Conservation (phyloP, 2,797 vertebrate genomes). For the Propithecus perrieri region DNA sequence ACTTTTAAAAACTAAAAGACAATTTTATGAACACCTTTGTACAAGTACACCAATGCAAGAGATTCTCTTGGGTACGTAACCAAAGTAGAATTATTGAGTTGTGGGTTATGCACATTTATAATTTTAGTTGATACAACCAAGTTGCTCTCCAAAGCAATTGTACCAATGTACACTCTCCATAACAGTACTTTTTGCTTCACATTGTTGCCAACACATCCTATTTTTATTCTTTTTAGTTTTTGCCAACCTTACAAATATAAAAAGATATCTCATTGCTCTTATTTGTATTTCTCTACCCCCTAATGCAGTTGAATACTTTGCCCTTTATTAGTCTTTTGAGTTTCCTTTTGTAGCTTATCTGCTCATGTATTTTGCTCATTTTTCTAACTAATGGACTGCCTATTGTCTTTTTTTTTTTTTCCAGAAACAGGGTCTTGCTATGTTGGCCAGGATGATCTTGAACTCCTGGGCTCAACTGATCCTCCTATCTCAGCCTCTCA, state of each 20-base stretch:
- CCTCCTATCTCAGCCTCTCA: too few relatives aligned
- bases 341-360: background rate
- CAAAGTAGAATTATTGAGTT: background rate
- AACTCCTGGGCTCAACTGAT: too few relatives aligned
- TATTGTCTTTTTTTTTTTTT: too few relatives aligned
- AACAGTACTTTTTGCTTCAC: background rate
- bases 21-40: too few relatives aligned
- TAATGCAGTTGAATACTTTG: background rate
- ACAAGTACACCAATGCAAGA: background rate
- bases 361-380: background rate
- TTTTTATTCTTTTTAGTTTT: background rate
- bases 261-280: background rate
- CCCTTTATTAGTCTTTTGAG: background rate
- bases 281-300: background rate
- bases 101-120: background rate
- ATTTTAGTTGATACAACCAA: background rate
- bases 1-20: too few relatives aligned
- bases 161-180: background rate
- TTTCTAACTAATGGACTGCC: background rate
- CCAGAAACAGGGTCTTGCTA: too few relatives aligned
- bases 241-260: background rate
- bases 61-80: background rate
- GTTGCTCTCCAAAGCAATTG: background rate
- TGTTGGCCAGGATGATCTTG: too few relatives aligned
- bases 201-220: background rate